phyloP scores from a whole-genome alignment of 2,113 vertebrate species.

The Melanerpes aurifrons region DNA sequence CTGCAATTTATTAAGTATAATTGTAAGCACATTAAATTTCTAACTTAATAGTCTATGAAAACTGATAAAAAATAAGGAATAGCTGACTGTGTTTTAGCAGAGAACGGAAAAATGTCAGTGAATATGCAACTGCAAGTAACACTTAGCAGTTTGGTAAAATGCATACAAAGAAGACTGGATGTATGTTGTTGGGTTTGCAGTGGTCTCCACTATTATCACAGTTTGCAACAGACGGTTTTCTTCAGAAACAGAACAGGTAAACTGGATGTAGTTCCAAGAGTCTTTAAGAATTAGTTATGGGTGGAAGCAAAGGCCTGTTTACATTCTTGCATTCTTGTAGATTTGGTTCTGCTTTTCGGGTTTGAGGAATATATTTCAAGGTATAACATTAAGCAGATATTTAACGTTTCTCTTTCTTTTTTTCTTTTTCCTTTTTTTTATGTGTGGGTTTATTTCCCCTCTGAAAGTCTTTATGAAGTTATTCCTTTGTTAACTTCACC shows the following conservation, averaged over 20 bases:
- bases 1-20: background rate
- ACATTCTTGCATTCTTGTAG: background rate
- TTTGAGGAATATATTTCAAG: background rate
- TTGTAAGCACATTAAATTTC: background rate
- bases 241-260: background rate
- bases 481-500: background rate
- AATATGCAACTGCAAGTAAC: background rate
- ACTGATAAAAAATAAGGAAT: background rate
- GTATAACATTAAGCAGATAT: background rate
- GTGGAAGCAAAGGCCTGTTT: background rate
- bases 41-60: background rate
- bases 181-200: background rate
- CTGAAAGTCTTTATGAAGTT: background rate
- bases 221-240: background rate
- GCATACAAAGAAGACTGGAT: background rate
- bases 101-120: background rate
- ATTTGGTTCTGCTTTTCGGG: background rate
- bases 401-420: background rate
- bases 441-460: no score
- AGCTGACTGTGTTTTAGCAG: background rate
- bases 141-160: background rate
- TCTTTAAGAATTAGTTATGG: background rate
- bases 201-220: background rate
- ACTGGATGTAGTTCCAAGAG: no score
- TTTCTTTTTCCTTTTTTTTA: no score